Percentiles rank a stretch among this genome's conserved stretches.
These are phyloP conservation scores for Acanthurus lineatus DNA, from an alignment of 2,797 vertebrate genomes.

Conservation along the genomic window DNA sequence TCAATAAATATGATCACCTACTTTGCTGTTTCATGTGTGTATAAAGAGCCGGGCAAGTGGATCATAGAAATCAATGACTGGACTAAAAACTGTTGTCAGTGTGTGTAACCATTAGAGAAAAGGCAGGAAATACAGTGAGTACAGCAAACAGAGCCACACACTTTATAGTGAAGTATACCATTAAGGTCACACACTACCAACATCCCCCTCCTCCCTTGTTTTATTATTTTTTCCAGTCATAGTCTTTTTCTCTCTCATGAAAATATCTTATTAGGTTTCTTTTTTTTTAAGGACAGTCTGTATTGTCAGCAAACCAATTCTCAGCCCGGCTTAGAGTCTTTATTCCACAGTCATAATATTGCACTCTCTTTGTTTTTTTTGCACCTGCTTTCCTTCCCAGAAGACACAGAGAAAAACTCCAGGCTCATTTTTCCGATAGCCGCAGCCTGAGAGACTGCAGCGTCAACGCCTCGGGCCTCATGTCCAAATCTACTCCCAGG, in stretches of 20 bases:
- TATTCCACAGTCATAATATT: neutral
- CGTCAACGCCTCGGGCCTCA: slow-evolving; percentile 80
- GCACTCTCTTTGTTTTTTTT: neutral
- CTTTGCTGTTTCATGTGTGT: slow-evolving; percentile 11
- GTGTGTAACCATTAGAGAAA: neutral
- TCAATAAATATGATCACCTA: slow-evolving; percentile 43
- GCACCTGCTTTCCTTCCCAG: slow-evolving; percentile 49
- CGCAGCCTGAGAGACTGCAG: slow-evolving; percentile 84
- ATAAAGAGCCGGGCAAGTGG: slow-evolving; percentile 7
- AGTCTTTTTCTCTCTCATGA: neutral
- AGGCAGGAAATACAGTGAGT: slow-evolving; percentile 12
- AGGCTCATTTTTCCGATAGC: slow-evolving; percentile 85
- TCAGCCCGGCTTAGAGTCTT: neutral
- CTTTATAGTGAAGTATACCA: neutral
- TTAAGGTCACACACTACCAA: too few species aligned
- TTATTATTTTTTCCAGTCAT: too few species aligned
- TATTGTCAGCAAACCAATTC: neutral
- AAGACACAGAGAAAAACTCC: slow-evolving; percentile 84
- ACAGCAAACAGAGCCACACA: neutral
- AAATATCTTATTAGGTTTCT: neutral
- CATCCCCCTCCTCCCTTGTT: too few species aligned
- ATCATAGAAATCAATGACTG: slow-evolving; percentile 35
- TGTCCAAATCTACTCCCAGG: slow-evolving; percentile 83
- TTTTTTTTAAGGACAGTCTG: slow-evolving; percentile 2
- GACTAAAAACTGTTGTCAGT: slow-evolving; percentile 3